Evolutionary conservation across 2,888 invertebrate genomes (phyloP), one percentile per base, ranked within the genome.

Genomic region (Empis stercorea): DNA sequence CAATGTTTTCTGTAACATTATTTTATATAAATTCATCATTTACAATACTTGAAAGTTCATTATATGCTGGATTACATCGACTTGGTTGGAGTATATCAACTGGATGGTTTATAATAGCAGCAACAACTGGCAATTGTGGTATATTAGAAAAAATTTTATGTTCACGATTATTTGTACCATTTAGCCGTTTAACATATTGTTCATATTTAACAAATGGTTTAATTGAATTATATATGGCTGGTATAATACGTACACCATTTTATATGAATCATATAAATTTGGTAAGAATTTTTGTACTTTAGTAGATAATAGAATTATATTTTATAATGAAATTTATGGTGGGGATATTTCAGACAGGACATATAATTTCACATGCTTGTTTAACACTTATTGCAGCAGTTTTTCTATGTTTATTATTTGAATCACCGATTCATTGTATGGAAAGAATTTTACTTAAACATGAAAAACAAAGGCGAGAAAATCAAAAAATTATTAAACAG

Each of bases 171-270:
- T 75, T 81, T 54, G 74, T 76, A 27, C 81, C 82, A 0, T 67
- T 84, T 15, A 79, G 81, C 52, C 73, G 82, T 55, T 64, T 85
- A 48, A 82, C 83, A 0, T 84, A 81, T 61, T 80, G 81, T 55
- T 81, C 82, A 2, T 84, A 84, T 62, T 71, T 84, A 44, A 76
- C 80, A 30, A 84, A 84, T 60, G 84, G 84, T 4, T 68, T 83
- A 17, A 73, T 84, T 0, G 82, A 81, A 60, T 62, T 84, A 49
- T 79, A 81, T 63, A 75, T 75, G 54, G 71, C 76, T 5, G 78
- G 80, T 2, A 76, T 76, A 43, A 56, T 78, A 38, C 68, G 81
- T 57, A 72, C 75, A 61, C 77, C 80, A 1, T 63, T 74, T 40
- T 76, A 78, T 57, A 72, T 82, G 56, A 78, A 76, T 41, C 73